These are phyloP conservation scores for Cyprinodon diabolis DNA, from an alignment of 2,797 vertebrate genomes.

Conservation along the genomic window DNA sequence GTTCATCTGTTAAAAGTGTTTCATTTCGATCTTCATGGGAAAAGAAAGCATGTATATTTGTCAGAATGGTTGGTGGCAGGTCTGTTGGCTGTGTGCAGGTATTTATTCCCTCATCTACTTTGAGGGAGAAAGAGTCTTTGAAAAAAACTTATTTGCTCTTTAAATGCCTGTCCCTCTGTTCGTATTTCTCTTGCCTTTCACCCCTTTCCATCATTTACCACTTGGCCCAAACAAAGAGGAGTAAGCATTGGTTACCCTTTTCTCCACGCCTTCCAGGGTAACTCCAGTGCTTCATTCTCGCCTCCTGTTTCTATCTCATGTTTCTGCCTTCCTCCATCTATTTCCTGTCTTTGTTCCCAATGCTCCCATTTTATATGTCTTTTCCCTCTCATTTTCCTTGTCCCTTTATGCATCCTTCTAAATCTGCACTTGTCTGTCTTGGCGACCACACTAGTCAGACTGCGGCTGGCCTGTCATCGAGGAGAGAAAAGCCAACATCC, in stretches of 20 bases:
- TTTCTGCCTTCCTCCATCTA: constrained; percentile 39
- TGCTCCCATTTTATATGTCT: constrained; percentile 12
- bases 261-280: constrained; percentile 64
- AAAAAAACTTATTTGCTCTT: constrained; percentile 76
- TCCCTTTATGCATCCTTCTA: constrained; percentile 31
- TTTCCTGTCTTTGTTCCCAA: constrained; percentile 24
- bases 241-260: constrained; percentile 67
- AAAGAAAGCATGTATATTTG: constrained; percentile 51
- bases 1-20: constrained; percentile 60
- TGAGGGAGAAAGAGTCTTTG: constrained; percentile 49
- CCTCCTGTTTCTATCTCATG: constrained; percentile 52
- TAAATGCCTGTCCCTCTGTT: constrained; percentile 60
- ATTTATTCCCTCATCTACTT: constrained; percentile 56
- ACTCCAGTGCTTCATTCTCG: constrained; percentile 53
- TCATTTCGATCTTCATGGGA: constrained; percentile 57
- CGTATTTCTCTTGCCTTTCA: constrained; percentile 40
- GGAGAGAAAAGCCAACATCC: constrained; percentile 63
- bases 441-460: constrained; percentile 56
- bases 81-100: constrained; percentile 47
- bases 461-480: constrained; percentile 71
- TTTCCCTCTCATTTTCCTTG: constrained; percentile 10
- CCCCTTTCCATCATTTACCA: constrained; percentile 56
- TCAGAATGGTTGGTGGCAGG: constrained; percentile 32
- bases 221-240: constrained; percentile 71
- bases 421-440: constrained; percentile 22